Base-by-base conservation (phyloP, 1,140 invertebrate species). In the Oreohelix idahoensis region DNA sequence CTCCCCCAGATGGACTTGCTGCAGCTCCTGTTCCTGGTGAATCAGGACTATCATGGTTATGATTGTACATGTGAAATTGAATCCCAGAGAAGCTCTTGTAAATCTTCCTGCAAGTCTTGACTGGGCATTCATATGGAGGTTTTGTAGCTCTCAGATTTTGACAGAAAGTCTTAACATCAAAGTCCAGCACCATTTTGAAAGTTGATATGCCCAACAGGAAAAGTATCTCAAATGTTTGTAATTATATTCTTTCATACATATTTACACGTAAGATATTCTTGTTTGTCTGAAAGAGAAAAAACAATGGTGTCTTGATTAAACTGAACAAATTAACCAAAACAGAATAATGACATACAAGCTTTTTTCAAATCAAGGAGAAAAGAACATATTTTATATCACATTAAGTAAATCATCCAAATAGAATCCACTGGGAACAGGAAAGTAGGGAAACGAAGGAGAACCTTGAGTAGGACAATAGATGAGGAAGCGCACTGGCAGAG, bases 1-100 rank as follows among this genome's bases (percentile, higher is more conserved):
- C 87, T 42, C 86, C 84, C 35, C 85, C 66, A 53, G 88, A 85
- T 49, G 88, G 87, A 69, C 77, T 85, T 63, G 49, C 80, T 26
- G 80, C 80, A 20, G 71, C 80, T 17, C 70, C 80, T 13, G 80
- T 75, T 8, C 58, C 78, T 29, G 84, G 84, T 17, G 84, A 91
- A 63, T 93, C 92, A 75, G 92, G 91, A 87, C 91, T 92, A 38
- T 96, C 95, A 91, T 97, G 96, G 91, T 97, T 96, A 93, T 95
- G 96, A 89, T 96, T 96, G 81, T 95, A 95, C 84, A 97, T 93
- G 92, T 97, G 96, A 92, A 96, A 96, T 89, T 96, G 96, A 85
- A 97, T 94, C 0, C 96, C 97, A 90, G 95, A 95, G 81, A 96
- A 95, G 85, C 96, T 96, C 93, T 97, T 97, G 91, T 97, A 97